Base-by-base conservation (phyloP, 2,888 invertebrate genomes). In the Pegoplata infirma region DNA sequence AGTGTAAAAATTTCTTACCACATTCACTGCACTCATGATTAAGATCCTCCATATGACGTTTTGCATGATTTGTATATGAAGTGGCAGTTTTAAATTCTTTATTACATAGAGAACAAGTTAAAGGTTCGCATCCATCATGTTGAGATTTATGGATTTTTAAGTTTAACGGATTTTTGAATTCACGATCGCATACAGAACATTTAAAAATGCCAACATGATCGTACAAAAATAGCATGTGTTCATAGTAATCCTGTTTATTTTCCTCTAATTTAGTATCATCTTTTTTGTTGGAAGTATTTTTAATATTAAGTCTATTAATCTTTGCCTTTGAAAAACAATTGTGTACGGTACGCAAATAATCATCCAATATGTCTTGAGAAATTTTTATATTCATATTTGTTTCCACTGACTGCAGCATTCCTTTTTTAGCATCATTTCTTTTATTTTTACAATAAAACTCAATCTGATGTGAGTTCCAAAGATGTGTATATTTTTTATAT, bases 1-100 rank as follows among this genome's bases (percentile, higher is more conserved):
- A 58, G 40, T 75, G 56, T 47, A 78, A 56, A 64, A 80, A 77
- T 46, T 78, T 68, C 55, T 80, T 80, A 0, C 80, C 80, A 55
- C 80, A 80, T 55, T 78, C 78, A 17, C 56, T 64, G n/a, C 80
- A 80, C 23, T 78, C 75, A 10, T 78, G 67, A 59, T 75, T 59
- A 6, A 76, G 55, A 64, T 78, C 78, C 40, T 78, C 53, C 74
- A 75, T 75, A 12, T 81, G 81, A 28, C 81, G 75, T 36, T 78
- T 73, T n/a, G 75, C 76, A 76, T 78, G 78, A 61, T 72, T 72
- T 36, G 68, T 78, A 61, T 69, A 81, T 8, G 73, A 25, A 51
- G 44, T 76, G n/a, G 46, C 68, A 1, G 64, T 55, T 53, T 47
- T 64, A 12, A 61, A 78, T n/a, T 10, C 23, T 36, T 81, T 81